phyloP scores from a whole-genome alignment of 2,888 invertebrate species.

The Biston betularia region DNA sequence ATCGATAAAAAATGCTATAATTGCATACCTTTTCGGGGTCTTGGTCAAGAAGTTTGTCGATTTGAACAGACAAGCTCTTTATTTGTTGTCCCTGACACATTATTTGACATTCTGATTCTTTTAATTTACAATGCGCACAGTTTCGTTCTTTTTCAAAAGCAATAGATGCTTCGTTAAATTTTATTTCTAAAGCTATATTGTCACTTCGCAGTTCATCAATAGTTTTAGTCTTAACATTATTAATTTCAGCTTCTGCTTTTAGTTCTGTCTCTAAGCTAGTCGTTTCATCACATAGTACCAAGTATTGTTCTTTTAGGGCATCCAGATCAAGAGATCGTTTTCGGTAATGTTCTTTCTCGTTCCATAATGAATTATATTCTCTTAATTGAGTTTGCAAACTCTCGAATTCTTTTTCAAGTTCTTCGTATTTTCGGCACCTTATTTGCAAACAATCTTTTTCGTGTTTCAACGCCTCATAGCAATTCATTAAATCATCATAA shows the following conservation, averaged over 20 bases:
- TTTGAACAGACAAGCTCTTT: conserved; percentile 80
- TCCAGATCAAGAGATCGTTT: conserved; percentile 74
- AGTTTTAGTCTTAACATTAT: conserved; percentile 64
- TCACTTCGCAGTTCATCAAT: conserved; percentile 68
- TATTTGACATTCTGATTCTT: conserved; percentile 83
- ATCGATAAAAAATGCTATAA: not conserved
- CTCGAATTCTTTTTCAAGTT: conserved; percentile 70
- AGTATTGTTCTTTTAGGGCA: conserved; percentile 71
- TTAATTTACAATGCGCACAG: conserved; percentile 76
- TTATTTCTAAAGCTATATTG: conserved; percentile 68
- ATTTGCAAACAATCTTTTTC: conserved; percentile 66
- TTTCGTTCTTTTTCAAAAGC: conserved; percentile 81
- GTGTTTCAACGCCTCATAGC: conserved; percentile 72
- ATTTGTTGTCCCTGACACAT: conserved; percentile 87
- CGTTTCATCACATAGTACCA: conserved; percentile 74
- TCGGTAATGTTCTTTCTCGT: conserved; percentile 76
- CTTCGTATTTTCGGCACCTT: conserved; percentile 66
- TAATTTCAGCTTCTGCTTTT: conserved; percentile 76
- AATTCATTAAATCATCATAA: conserved; percentile 71
- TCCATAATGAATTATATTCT: conserved; percentile 74
- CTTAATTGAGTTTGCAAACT: conserved; percentile 62
- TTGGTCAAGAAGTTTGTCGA: conserved; percentile 78
- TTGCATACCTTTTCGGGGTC: conserved; percentile 59
- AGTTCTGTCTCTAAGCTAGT: conserved; percentile 70
- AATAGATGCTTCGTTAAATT: conserved; percentile 65